phyloP scores from a whole-genome alignment of 2,888 invertebrate species.

The Lacanobia oleracea region DNA sequence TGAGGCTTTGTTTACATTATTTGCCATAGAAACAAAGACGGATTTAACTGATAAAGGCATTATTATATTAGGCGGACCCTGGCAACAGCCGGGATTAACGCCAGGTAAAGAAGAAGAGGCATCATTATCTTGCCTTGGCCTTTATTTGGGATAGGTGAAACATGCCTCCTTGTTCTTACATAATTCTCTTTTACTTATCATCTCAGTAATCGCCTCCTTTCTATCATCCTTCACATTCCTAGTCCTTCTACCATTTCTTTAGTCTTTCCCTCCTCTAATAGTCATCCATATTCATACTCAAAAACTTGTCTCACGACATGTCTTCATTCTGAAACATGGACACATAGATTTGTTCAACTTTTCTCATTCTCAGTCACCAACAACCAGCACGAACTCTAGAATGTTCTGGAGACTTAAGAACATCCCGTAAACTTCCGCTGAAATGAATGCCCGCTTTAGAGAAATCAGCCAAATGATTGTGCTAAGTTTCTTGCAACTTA shows the following conservation, averaged over 20 bases:
- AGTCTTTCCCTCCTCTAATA: background rate
- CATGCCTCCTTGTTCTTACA: too few species aligned
- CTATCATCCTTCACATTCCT: background rate
- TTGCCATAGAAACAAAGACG: background rate
- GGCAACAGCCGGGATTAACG: too few species aligned
- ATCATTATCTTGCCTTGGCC: too few species aligned
- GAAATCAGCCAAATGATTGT: background rate
- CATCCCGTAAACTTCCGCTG: background rate
- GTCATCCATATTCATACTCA: background rate
- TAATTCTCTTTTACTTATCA: too few species aligned
- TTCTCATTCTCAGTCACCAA: background rate
- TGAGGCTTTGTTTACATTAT: constrained; percentile 2
- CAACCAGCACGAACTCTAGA: background rate
- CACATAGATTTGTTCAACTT: background rate
- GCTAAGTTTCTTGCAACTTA: background rate
- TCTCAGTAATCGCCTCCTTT: background rate
- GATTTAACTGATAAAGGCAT: too few species aligned
- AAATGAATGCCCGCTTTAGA: background rate
- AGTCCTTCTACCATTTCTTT: background rate
- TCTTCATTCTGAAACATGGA: too few species aligned
- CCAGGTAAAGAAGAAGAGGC: too few species aligned
- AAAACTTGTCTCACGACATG: too few species aligned
- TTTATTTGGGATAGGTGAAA: too few species aligned
- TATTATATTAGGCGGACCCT: too few species aligned
- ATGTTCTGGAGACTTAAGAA: background rate